These are phyloP conservation scores for Phragmatobia fuliginosa DNA, from an alignment of 2,888 invertebrate genomes.

Conservation along the genomic window DNA sequence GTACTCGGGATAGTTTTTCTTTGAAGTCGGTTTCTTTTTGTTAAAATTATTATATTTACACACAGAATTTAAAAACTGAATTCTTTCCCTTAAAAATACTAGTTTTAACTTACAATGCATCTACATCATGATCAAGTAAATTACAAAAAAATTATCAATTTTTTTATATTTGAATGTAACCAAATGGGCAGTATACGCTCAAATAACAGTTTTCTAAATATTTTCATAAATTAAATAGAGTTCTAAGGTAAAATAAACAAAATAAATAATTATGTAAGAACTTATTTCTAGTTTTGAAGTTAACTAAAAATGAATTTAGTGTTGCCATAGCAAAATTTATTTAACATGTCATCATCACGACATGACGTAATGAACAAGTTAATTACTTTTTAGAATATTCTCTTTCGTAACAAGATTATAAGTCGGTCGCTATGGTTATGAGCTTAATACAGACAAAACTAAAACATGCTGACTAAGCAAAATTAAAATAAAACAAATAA, in stretches of 20 bases:
- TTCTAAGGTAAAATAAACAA: neutral
- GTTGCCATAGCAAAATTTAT: neutral
- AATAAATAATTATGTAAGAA: neutral
- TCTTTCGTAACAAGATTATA: neutral
- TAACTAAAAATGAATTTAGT: neutral
- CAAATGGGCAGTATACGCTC: too few relatives aligned
- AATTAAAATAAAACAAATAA: conserved; percentile 5
- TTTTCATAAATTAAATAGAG: neutral
- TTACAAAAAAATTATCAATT: too few relatives aligned
- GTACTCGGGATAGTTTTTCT: too few relatives aligned
- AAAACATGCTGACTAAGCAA: neutral
- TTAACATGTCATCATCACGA: neutral
- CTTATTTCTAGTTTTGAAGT: neutral
- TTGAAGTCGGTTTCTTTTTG: too few relatives aligned
- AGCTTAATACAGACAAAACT: conserved; percentile 1
- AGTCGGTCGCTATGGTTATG: neutral
- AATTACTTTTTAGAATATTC: neutral
- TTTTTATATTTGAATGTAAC: too few relatives aligned
- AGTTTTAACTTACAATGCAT: too few relatives aligned
- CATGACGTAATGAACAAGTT: neutral
- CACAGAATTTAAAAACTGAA: too few relatives aligned
- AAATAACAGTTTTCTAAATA: too few relatives aligned
- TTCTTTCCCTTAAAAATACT: too few relatives aligned
- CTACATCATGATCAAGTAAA: too few relatives aligned
- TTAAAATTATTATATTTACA: too few relatives aligned